Percentiles rank a stretch among this genome's conserved stretches.
These are phyloP conservation scores for Myrmecophaga tridactyla DNA, from an alignment of 2,113 vertebrate species.

Conservation along the genomic window DNA sequence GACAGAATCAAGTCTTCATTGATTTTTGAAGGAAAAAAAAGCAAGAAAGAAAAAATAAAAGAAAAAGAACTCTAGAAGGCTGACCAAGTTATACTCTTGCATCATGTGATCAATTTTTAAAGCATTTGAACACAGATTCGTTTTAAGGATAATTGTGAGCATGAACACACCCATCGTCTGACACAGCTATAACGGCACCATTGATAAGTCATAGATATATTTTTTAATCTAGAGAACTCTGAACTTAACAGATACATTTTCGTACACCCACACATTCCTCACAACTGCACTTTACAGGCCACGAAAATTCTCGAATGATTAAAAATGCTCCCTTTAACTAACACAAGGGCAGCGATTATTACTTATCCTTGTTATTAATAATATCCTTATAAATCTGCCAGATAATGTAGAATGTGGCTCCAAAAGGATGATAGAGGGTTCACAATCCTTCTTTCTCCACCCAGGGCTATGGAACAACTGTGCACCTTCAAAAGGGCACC, in stretches of 20 bases:
- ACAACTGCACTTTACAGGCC: conserved; percentile 86
- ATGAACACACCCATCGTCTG: conserved; percentile 74
- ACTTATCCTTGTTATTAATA: conserved; percentile 64
- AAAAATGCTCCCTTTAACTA: conserved; percentile 72
- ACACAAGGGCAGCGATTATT: conserved; percentile 70
- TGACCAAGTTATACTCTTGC: conserved; percentile 70
- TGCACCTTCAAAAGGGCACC: background rate
- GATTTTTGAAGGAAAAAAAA: conserved; percentile 58
- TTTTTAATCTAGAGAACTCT: conserved; percentile 78
- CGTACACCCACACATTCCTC: conserved; percentile 83
- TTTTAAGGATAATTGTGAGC: conserved; percentile 74
- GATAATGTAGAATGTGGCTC: background rate
- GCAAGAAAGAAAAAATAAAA: conserved; percentile 50
- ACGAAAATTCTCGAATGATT: conserved; percentile 78
- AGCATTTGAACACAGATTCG: conserved; percentile 79
- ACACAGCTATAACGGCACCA: conserved; percentile 79
- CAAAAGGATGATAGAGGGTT: background rate
- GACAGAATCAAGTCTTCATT: conserved; percentile 81
- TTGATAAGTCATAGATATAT: conserved; percentile 75
- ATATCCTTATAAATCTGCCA: conserved; percentile 59
- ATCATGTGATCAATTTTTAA: conserved; percentile 76
- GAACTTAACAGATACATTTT: conserved; percentile 79
- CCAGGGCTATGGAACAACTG: background rate
- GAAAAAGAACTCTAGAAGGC: conserved; percentile 66
- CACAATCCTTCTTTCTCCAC: conserved; percentile 25